phyloP scores from a whole-genome alignment of 2,797 vertebrate genomes.

The Notolabrus celidotus region DNA sequence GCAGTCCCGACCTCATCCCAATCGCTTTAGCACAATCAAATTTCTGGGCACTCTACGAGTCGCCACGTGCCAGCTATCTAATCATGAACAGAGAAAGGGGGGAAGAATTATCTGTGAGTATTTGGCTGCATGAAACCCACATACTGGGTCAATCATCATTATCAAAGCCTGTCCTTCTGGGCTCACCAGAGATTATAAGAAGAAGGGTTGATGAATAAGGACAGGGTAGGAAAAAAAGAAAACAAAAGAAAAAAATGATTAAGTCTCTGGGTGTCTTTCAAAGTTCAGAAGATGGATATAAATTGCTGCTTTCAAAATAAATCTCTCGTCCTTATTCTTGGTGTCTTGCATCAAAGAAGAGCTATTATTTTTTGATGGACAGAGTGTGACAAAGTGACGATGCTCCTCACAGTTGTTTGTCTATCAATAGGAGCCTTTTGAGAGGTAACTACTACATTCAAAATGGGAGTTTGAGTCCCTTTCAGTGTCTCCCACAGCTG shows the following conservation, averaged over 20 bases:
- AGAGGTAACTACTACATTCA: slow-evolving; percentile 17
- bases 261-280: slow-evolving; percentile 36
- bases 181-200: slow-evolving; percentile 48
- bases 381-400: slow-evolving; percentile 47
- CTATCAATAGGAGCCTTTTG: slow-evolving; percentile 35
- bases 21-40: slow-evolving; percentile 71
- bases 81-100: slow-evolving; percentile 47
- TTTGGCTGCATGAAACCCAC: slow-evolving; percentile 47
- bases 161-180: slow-evolving; percentile 56
- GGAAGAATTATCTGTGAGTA: slow-evolving; percentile 49
- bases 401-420: slow-evolving; percentile 39
- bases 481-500: slow-evolving; percentile 17
- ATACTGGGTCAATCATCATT: slow-evolving; percentile 63
- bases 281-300: slow-evolving; percentile 53
- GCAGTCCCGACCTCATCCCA: slow-evolving; percentile 62
- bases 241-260: slow-evolving; percentile 27
- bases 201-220: slow-evolving; percentile 36
- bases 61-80: slow-evolving; percentile 56
- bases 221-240: slow-evolving; percentile 18
- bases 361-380: slow-evolving; percentile 40
- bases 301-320: slow-evolving; percentile 56
- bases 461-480: slow-evolving; percentile 11
- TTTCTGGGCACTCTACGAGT: slow-evolving; percentile 58
- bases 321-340: slow-evolving; percentile 36
- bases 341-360: slow-evolving; percentile 45